These are phyloP conservation scores for Phyllopteryx taeniolatus DNA, from an alignment of 2,113 vertebrate genomes.

Conservation along the genomic window DNA sequence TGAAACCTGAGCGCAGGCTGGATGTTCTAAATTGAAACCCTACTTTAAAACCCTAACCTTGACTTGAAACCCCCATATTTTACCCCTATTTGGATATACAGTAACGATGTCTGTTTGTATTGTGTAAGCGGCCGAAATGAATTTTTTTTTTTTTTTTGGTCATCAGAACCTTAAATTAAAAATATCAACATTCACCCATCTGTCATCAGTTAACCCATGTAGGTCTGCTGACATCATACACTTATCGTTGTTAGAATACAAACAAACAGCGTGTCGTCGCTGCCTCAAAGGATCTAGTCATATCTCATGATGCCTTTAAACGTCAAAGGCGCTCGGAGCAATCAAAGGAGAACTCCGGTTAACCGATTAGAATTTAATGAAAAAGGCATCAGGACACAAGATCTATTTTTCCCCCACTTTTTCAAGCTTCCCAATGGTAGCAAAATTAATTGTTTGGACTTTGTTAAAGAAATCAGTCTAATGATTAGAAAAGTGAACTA, in stretches of 20 bases:
- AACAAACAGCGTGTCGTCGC: neutral
- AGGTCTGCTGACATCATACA: neutral
- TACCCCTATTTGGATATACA: too few relatives aligned
- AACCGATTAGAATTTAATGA: conserved; percentile 10
- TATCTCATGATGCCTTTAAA: neutral
- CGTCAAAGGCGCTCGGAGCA: neutral
- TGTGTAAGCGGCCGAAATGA: neutral
- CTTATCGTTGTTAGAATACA: neutral
- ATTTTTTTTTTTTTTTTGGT: neutral
- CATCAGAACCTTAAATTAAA: neutral
- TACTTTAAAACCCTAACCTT: too few relatives aligned
- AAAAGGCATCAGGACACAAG: neutral
- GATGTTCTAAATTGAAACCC: too few relatives aligned
- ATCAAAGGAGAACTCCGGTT: neutral
- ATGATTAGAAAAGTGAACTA: neutral
- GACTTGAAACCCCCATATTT: too few relatives aligned
- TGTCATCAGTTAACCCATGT: neutral
- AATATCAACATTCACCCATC: neutral
- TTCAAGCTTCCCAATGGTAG: conserved; percentile 16
- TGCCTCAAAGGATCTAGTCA: neutral
- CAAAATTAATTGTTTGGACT: conserved; percentile 4
- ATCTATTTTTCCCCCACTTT: neutral
- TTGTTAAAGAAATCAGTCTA: conserved; percentile 4
- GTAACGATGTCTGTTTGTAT: neutral
- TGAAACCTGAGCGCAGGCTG: too few relatives aligned